phyloP scores from a whole-genome alignment of 35 echinoderm and acorn worm species.

The Apostichopus japonicus region DNA sequence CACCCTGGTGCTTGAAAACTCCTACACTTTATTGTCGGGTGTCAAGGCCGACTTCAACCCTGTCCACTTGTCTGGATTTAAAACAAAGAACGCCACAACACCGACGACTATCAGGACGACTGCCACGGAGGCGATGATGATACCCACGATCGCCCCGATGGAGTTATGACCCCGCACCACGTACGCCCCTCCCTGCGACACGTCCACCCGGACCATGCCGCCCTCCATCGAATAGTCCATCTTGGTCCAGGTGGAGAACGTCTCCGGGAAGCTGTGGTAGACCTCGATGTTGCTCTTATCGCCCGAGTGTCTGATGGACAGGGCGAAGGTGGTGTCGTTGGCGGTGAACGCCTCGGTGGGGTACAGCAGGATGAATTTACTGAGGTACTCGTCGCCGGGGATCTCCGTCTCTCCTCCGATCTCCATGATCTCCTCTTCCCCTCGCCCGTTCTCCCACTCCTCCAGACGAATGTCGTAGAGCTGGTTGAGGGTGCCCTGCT shows the following conservation, averaged over 20 bases:
- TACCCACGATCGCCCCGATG: conserved; percentile 70
- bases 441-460: conserved; percentile 75
- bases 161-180: conserved; percentile 56
- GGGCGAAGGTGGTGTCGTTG: conserved; percentile 59
- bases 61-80: conserved; percentile 70
- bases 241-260: conserved; percentile 74
- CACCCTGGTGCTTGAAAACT: no score
- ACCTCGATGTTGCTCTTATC: conserved; percentile 53
- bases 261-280: conserved; percentile 75
- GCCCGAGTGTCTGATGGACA: conserved; percentile 61
- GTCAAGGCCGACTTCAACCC: conserved; percentile 10
- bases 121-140: conserved; percentile 60
- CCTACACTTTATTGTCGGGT: conserved; percentile 34
- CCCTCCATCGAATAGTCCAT: conserved; percentile 50
- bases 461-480: conserved; percentile 82
- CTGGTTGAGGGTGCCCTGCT: conserved; percentile 75
- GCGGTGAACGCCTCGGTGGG: conserved; percentile 73
- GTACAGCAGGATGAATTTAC: conserved; percentile 76
- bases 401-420: conserved; percentile 55
- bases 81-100: conserved; percentile 72
- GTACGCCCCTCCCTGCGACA: conserved; percentile 69
- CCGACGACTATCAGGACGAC: conserved; percentile 64
- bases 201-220: conserved; percentile 58
- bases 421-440: conserved; percentile 44
- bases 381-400: conserved; percentile 73